Base-by-base conservation (phyloP, 2,797 vertebrate genomes). In the Hydrophis major region DNA sequence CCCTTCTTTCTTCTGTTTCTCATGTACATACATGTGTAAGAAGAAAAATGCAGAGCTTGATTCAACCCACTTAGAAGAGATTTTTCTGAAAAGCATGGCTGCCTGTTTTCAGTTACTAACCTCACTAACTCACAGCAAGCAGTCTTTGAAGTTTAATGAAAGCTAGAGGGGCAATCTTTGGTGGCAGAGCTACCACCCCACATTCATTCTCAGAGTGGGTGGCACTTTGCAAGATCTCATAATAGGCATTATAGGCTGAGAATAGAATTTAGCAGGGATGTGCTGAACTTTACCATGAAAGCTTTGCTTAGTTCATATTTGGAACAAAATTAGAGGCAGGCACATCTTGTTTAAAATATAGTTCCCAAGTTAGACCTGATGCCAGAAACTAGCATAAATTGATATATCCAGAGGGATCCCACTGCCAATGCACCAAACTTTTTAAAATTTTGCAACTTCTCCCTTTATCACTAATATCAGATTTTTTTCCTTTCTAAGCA, bases 71-170 rank as follows among this genome's bases (percentile, higher is more conserved):
- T 95, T 94, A 89, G 25, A 22, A 16, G 90, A 95, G 93, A 95
- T 96, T 94, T 47, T 96, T 94, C 86, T 87, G 87, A 56, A 47
- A 56, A 91, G 50, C 10, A 4, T 42, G 92, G 16, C n/a, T 10
- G 32, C 74, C 69, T 90, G 42, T 0, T 87, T 94, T 92, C 92
- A 60, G 25, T 93, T 93, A 92, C 94, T 95, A 95, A 94, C 89
- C 87, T 95, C 94, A 50, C 95, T 86, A 94, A 93, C 96, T 94
- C 95, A 93, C 95, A 96, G 95, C 94, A 96, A 95, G 95, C 4
- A 37, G 88, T 59, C 92, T 97, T 96, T 96, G 95, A 97, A 96
- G 94, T 92, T 94, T 90, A 22, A 53, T 91, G 86, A 91, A 53
- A 57, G 10, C 94, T 94, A 86, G 10, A 94, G 66, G 14, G 89